A percentile compares a stretch with the other conserved stretches of the same genome.
Evolutionary conservation across 2,888 invertebrate species (phyloP).

Genomic region (Orgyia antiqua): DNA sequence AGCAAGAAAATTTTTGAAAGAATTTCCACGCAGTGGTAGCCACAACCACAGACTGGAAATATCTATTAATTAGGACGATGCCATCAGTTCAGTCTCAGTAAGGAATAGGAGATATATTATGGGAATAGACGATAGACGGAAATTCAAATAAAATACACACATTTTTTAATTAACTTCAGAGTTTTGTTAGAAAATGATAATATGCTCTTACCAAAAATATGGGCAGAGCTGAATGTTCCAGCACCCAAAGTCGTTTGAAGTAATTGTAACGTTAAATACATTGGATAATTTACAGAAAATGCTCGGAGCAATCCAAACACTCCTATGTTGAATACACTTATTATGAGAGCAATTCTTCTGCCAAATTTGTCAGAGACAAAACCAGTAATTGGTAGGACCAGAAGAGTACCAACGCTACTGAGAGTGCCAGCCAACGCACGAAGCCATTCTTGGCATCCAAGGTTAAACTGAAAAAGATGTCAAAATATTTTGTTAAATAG

Average conservation of each 20-base stretch:
- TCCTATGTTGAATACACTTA: constrained; percentile 61
- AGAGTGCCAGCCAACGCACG: constrained; percentile 84
- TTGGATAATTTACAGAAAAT: constrained; percentile 74
- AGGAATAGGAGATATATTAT: too few relatives aligned
- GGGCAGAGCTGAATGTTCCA: constrained; percentile 74
- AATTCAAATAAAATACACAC: too few relatives aligned
- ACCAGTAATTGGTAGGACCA: constrained; percentile 83
- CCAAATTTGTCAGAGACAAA: constrained; percentile 82
- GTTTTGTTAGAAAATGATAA: too few relatives aligned
- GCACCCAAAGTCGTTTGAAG: constrained; percentile 73
- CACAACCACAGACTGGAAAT: too few relatives aligned
- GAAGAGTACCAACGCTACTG: constrained; percentile 82
- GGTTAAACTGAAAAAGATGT: constrained; percentile 74
- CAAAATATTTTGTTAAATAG: too few relatives aligned
- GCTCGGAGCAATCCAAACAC: constrained; percentile 72
- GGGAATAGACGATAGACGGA: too few relatives aligned
- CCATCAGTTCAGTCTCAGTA: too few relatives aligned
- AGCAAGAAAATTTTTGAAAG: too few relatives aligned
- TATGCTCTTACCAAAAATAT: constrained; percentile 59
- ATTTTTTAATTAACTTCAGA: too few relatives aligned
- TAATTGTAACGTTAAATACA: constrained; percentile 73
- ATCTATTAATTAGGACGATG: too few relatives aligned
- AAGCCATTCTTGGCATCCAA: constrained; percentile 84
- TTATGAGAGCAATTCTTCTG: constrained; percentile 66
- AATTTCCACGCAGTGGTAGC: too few relatives aligned